Evolutionary conservation across 2,888 invertebrate species (phyloP), one percentile per base, ranked within the genome.

Genomic region (Helleia helle): DNA sequence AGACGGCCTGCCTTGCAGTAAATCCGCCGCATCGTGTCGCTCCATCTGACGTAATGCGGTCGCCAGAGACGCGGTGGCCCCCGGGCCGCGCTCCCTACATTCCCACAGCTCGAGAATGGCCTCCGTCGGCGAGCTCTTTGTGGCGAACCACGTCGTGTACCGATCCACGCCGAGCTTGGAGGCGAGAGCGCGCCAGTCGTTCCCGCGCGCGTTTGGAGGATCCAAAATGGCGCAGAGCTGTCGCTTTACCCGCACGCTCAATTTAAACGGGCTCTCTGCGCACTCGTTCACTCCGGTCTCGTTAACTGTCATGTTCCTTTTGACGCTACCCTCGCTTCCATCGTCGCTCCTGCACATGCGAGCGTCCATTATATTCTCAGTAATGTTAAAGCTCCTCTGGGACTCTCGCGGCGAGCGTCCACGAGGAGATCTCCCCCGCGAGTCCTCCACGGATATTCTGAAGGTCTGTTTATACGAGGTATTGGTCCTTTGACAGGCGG

Each of bases 141-240:
- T 96, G 44, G 97, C 97, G 68, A 99, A 98, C 87, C 95, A 98
- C 65, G 96, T 96, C 50, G 97, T 96, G 72, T 97, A 97, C 65
- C 97, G 91, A 86, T 98, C 96, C 42, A 97, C 95, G 59, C 93
- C 92, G 40, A 99, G 88, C 63, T 93, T 90, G 64, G 94, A 91
- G n/a, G 98, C 97, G 52, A 99, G 83, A 87, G 96, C 93, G 53
- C 98, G 89, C 99, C 99, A 99, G 73, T 99, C 98, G 69, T 96
- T 96, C 36, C 96, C 96, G 55, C 95, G 88, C 8, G 93, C 90
- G 59, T 94, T 95, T 2, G 97, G 97, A 17, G 96, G 95, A 77
- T 99, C 97, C 57, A 99, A 83, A 64, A 94, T 91, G 58, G 70
- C 64, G 56, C 86, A 83, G 41, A 86, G 72, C 56, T 88, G 76